Percentiles rank a stretch among this genome's conserved stretches.
Conservation (phyloP, 2,113 vertebrate genomes). For the Passer domesticus region DNA sequence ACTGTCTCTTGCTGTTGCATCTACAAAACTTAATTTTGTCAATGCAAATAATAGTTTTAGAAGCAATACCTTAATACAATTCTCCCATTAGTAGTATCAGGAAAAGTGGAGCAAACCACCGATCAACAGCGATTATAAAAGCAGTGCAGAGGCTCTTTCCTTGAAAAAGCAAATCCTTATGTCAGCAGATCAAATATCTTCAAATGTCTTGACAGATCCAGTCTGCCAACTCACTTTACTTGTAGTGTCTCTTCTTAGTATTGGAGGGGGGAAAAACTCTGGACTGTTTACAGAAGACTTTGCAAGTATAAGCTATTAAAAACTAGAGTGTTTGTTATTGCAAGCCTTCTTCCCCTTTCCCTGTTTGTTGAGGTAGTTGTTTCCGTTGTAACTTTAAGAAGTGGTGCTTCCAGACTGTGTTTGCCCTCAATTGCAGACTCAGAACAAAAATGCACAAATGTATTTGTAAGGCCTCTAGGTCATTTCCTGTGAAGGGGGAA, state of each 20-base stretch:
- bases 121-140: constrained; percentile 88
- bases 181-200: constrained; percentile 66
- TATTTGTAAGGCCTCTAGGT: constrained; percentile 97
- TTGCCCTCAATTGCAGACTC: constrained; percentile 78
- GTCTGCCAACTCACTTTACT: constrained; percentile 84
- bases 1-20: constrained; percentile 19
- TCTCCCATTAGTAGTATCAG: constrained; percentile 61
- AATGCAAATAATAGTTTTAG: constrained; percentile 64
- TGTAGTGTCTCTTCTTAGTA: constrained; percentile 70
- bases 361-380: constrained; percentile 93
- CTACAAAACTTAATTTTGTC: constrained; percentile 41
- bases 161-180: constrained; percentile 59
- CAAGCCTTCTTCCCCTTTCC: constrained; percentile 75
- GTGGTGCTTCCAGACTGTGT: constrained; percentile 82
- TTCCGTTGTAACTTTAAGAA: constrained; percentile 83
- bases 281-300: constrained; percentile 63
- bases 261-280: not conserved
- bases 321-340: constrained; percentile 71
- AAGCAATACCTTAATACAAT: constrained; percentile 68
- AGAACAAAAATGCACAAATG: constrained; percentile 84
- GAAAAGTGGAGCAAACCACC: constrained; percentile 79
- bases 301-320: constrained; percentile 57
- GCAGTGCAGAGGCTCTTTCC: constrained; percentile 70
- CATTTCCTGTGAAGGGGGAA: constrained; percentile 85
- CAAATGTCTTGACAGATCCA: constrained; percentile 83